Evolutionary conservation across 2,797 vertebrate species (phyloP).

Genomic region (Cryptoprocta ferox): DNA sequence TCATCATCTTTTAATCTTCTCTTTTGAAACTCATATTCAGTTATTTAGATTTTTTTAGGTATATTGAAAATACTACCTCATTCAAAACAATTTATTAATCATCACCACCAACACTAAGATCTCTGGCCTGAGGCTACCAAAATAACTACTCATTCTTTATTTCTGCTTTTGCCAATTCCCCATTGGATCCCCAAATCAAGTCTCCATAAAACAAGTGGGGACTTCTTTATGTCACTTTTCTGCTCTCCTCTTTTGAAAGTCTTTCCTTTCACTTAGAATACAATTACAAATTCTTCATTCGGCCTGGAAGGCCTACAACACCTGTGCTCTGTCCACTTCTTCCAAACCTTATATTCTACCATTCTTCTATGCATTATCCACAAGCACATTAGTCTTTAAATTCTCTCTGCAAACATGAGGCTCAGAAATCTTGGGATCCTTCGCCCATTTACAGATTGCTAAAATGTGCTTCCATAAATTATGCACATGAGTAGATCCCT

Average conservation of each 20-base stretch:
- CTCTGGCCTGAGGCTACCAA: neutral
- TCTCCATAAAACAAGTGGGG: neutral
- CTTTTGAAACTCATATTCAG: neutral
- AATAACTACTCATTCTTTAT: neutral
- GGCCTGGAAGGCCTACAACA: neutral
- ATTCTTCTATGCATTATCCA: neutral
- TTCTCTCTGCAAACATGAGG: neutral
- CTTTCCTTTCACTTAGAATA: neutral
- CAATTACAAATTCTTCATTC: neutral
- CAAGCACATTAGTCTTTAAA: neutral
- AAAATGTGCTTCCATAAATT: neutral
- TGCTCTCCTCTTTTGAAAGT: neutral
- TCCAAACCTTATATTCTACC: neutral
- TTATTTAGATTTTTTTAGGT: neutral
- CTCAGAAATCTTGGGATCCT: neutral
- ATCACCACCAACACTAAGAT: neutral
- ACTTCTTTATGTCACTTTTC: neutral
- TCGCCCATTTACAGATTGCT: neutral
- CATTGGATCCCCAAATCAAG: neutral
- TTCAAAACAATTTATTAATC: neutral
- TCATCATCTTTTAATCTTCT: neutral
- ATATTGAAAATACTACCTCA: neutral
- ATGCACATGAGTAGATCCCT: fast-evolving
- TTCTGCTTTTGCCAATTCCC: neutral
- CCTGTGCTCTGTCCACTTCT: neutral